These are phyloP conservation scores for Lasioglossum leucozonium DNA, from an alignment of 2,888 invertebrate species.

Conservation along the genomic window DNA sequence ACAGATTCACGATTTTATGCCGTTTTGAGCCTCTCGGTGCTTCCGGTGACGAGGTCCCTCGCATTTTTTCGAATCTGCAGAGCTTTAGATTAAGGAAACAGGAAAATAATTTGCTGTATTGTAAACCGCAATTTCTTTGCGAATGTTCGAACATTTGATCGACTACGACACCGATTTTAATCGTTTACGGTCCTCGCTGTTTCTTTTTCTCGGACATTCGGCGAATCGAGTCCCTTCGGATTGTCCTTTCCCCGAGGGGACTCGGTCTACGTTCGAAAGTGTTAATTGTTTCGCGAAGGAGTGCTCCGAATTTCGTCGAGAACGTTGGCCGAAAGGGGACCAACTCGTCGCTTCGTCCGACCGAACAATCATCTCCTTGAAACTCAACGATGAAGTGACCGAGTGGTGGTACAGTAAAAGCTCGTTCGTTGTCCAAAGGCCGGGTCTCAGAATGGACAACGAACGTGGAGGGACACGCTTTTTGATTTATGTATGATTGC, in stretches of 20 bases:
- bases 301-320: background rate
- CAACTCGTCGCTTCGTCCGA: background rate
- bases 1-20: background rate
- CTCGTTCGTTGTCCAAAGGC: too few species aligned
- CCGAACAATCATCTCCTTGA: background rate
- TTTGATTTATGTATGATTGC: too few species aligned
- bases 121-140: too few species aligned
- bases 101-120: background rate
- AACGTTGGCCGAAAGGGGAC: background rate
- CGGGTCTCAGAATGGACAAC: too few species aligned
- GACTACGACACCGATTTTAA: background rate
- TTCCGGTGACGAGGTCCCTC: background rate
- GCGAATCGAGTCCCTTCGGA: background rate
- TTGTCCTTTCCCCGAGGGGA: background rate
- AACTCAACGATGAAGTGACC: background rate
- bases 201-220: background rate
- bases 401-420: background rate
- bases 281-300: background rate
- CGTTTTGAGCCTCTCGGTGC: background rate
- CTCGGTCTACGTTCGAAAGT: background rate
- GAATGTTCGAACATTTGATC: background rate
- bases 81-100: background rate
- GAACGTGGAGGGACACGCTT: too few species aligned
- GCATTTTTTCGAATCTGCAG: background rate
- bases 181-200: background rate